Evolutionary conservation across 2,888 invertebrate genomes (phyloP).

Genomic region (Rhagophthalmus giganteus): DNA sequence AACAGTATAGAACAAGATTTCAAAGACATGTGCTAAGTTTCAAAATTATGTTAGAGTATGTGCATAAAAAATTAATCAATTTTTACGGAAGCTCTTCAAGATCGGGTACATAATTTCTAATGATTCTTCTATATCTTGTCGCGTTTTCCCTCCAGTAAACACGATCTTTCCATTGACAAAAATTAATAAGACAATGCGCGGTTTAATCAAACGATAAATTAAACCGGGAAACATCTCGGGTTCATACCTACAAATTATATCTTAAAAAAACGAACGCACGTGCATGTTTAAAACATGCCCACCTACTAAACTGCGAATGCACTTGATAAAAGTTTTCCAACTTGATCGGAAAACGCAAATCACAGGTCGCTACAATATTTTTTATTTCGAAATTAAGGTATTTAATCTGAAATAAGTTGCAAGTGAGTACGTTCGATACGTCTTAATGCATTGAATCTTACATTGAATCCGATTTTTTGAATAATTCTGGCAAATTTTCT

Average conservation of each 20-base stretch:
- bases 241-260: slow-evolving; percentile 83
- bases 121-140: slow-evolving; percentile 90
- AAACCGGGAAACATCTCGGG: slow-evolving; percentile 99
- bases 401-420: slow-evolving; percentile 63
- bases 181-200: slow-evolving; percentile 91
- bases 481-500: slow-evolving; percentile 82
- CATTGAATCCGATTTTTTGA: slow-evolving; percentile 77
- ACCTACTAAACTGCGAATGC: slow-evolving; percentile 68
- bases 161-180: slow-evolving; percentile 99
- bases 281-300: not conserved
- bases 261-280: too few relatives aligned
- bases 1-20: too few relatives aligned
- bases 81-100: slow-evolving; percentile 90
- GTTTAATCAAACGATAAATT: slow-evolving; percentile 96
- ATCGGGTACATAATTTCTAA: slow-evolving; percentile 95
- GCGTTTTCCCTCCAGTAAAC: slow-evolving; percentile 92
- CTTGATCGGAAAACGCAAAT: slow-evolving; percentile 73
- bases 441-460: slow-evolving; percentile 51
- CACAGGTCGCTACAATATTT: slow-evolving; percentile 77
- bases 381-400: slow-evolving; percentile 79
- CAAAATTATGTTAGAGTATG: too few relatives aligned
- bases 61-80: too few relatives aligned
- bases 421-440: slow-evolving; percentile 2
- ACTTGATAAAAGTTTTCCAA: slow-evolving; percentile 73
- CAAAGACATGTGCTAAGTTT: too few relatives aligned